Evolutionary conservation across 92 coral and sea anemone genomes (phyloP).

Genomic region (Parazoanthus swiftii): DNA sequence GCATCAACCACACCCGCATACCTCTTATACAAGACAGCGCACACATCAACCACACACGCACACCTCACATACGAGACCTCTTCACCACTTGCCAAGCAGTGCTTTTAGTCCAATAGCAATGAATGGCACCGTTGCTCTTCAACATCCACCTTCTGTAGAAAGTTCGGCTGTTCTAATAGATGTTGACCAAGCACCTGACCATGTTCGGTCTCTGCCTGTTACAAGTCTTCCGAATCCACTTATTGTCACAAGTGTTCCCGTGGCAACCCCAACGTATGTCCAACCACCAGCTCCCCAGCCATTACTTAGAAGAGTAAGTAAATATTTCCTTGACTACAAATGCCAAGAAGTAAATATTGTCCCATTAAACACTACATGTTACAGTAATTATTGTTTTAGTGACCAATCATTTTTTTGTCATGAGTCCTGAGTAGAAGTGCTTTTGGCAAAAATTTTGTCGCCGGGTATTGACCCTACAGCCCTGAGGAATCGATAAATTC

Average conservation of each 20-base stretch:
- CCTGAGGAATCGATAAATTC: too few relatives aligned
- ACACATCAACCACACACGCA: conserved; percentile 27
- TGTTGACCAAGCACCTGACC: conserved; percentile 79
- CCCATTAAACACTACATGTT: too few relatives aligned
- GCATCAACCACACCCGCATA: conserved; percentile 43
- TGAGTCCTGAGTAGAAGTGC: too few relatives aligned
- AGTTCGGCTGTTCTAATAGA: conserved; percentile 72
- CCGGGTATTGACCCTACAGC: too few relatives aligned
- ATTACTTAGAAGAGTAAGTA: conserved; percentile 41
- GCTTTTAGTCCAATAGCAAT: conserved; percentile 66
- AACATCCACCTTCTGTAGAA: conserved; percentile 75
- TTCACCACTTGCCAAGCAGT: conserved; percentile 58
- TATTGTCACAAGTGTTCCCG: conserved; percentile 75
- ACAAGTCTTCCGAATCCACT: conserved; percentile 83
- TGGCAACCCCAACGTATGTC: conserved; percentile 84
- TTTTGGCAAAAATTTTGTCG: too few relatives aligned
- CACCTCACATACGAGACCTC: conserved; percentile 52
- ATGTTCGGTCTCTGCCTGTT: conserved; percentile 76
- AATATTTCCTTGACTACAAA: not conserved
- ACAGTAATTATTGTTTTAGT: too few relatives aligned
- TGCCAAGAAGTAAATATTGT: too few relatives aligned
- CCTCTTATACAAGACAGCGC: conserved; percentile 40
- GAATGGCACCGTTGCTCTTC: conserved; percentile 71
- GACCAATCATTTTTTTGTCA: too few relatives aligned
- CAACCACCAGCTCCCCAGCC: conserved; percentile 77